Evolutionary conservation across 2,888 invertebrate genomes (phyloP).

Genomic region (Blomia tropicalis): DNA sequence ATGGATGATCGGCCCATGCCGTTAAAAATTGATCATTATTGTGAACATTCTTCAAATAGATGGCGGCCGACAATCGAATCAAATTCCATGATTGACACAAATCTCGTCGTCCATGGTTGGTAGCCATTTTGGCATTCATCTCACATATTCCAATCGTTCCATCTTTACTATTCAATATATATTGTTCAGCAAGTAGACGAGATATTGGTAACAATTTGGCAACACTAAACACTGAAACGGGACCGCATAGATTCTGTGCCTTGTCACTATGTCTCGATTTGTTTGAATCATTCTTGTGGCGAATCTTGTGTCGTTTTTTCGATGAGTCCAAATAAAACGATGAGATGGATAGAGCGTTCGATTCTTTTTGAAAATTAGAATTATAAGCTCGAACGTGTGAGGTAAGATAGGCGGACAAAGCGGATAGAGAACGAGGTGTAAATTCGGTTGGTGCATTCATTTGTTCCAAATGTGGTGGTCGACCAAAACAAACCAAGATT

Average conservation of each 20-base stretch:
- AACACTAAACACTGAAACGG: constrained; percentile 48
- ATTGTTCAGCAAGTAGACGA: constrained; percentile 63
- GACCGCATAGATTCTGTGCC: constrained; percentile 38
- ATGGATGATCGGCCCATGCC: constrained; percentile 66
- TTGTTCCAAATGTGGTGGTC: constrained; percentile 45
- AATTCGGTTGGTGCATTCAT: constrained; percentile 36
- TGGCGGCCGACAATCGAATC: constrained; percentile 49
- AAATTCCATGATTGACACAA: constrained; percentile 54
- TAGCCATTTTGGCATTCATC: constrained; percentile 59
- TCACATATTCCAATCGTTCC: constrained; percentile 51
- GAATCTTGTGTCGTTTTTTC: constrained; percentile 15
- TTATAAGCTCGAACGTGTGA: constrained; percentile 14
- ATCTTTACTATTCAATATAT: constrained; percentile 45
- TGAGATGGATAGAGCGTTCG: constrained; percentile 14
- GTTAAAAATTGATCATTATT: constrained; percentile 38
- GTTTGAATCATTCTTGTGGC: constrained; percentile 30
- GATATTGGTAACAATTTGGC: constrained; percentile 59
- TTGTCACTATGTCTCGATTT: constrained; percentile 28
- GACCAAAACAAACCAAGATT: constrained; percentile 61
- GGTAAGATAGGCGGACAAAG: constrained; percentile 42
- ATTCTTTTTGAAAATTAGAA: background rate
- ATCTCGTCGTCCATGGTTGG: constrained; percentile 55
- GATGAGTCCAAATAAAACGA: constrained; percentile 19
- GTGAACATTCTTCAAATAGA: constrained; percentile 31
- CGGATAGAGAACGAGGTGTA: constrained; percentile 62